A percentile compares a stretch with the other conserved stretches of the same genome.
Conservation (phyloP, 2,888 invertebrate genomes). For the Drosophila mayaguana region DNA sequence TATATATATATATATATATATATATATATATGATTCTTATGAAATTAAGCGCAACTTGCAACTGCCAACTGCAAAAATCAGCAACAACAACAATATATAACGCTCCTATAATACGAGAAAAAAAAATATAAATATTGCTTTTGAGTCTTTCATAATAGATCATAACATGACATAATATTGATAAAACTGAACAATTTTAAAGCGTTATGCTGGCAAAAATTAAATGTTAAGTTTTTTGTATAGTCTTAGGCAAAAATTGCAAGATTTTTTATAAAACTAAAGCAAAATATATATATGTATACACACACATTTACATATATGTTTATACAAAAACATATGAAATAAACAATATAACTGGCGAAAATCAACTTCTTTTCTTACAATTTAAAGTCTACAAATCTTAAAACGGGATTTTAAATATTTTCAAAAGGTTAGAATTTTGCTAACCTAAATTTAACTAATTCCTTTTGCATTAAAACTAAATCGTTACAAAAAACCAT, state of each 20-base stretch:
- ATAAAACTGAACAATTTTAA: conserved; percentile 13
- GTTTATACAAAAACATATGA: conserved; percentile 42
- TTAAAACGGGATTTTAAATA: not conserved
- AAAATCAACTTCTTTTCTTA: conserved; percentile 32
- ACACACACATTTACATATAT: conserved; percentile 33
- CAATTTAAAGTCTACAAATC: not conserved
- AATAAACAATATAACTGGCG: conserved; percentile 72
- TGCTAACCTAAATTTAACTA: not conserved
- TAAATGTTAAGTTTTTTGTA: conserved; percentile 78
- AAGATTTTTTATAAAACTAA: conserved; percentile 59
- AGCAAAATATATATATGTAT: conserved; percentile 16
- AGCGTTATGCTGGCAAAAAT: conserved; percentile 44
- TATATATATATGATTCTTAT: conserved; percentile 43
- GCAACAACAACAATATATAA: conserved; percentile 32
- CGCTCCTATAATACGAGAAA: conserved; percentile 42
- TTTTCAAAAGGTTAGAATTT: not conserved
- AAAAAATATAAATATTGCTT: conserved; percentile 69
- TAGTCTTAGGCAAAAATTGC: conserved; percentile 72
- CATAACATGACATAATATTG: conserved; percentile 26
- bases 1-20: conserved; percentile 10
- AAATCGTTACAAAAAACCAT: too few relatives aligned
- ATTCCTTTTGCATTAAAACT: not conserved
- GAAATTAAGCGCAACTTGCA: conserved; percentile 49
- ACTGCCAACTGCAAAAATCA: conserved; percentile 44
- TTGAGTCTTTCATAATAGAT: conserved; percentile 78